Percentiles rank a stretch among this genome's conserved stretches.
phyloP scores from a whole-genome alignment of 2,888 invertebrate genomes.

The Athalia cordata region DNA sequence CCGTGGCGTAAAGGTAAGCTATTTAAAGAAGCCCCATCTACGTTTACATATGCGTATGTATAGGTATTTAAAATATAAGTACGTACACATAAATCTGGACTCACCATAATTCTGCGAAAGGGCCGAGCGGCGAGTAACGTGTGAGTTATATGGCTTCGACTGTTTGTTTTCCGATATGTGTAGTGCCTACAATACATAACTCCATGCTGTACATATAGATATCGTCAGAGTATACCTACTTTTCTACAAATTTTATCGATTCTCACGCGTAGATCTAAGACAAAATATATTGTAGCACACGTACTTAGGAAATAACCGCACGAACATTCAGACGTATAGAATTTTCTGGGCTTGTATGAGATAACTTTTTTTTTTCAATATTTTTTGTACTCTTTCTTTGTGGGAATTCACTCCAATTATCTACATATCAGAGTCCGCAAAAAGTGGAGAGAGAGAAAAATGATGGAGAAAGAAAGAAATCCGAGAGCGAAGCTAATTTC shows the following conservation, averaged over 20 bases:
- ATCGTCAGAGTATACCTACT: no score
- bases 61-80: neutral
- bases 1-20: conserved; percentile 3
- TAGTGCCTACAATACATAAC: no score
- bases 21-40: conserved; percentile 31
- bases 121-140: neutral
- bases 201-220: no score
- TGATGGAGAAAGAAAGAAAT: neutral
- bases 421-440: neutral
- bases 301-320: no score
- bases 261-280: no score
- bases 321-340: no score
- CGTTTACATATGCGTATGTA: neutral
- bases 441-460: neutral
- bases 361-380: neutral
- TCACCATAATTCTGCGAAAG: neutral
- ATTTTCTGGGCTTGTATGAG: no score
- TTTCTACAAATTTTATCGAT: no score
- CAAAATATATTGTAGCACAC: no score
- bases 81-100: conserved; percentile 1
- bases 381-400: neutral
- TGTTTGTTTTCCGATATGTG: conserved; percentile 5
- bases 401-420: neutral
- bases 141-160: conserved; percentile 9
- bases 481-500: conserved; percentile 30